phyloP scores from a whole-genome alignment of 2,888 invertebrate genomes.

The Acanthosepion esculentum region DNA sequence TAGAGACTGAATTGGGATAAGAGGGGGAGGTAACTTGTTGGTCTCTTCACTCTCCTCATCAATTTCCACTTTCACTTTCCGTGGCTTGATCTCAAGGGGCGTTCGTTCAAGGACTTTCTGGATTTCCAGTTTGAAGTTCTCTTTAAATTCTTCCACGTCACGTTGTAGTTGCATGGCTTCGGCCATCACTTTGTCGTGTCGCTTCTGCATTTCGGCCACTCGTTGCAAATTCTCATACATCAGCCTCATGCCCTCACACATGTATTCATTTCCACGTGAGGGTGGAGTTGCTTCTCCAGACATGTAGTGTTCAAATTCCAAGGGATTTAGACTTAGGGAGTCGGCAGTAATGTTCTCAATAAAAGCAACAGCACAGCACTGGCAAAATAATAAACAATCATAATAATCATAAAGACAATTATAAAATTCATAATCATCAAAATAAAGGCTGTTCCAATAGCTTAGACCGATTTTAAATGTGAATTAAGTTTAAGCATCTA shows the following conservation, averaged over 20 bases:
- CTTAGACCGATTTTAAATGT: no score
- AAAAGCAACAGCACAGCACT: constrained; percentile 98
- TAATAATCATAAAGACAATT: no score
- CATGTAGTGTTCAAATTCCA: constrained; percentile 95
- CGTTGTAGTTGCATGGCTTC: constrained; percentile 81
- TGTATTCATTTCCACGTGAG: constrained; percentile 81
- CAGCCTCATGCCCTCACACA: constrained; percentile 82
- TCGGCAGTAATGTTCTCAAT: constrained; percentile 96
- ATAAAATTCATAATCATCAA: no score
- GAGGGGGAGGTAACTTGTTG: constrained; percentile 78
- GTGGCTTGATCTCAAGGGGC: constrained; percentile 77
- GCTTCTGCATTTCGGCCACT: constrained; percentile 81
- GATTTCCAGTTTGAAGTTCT: constrained; percentile 84
- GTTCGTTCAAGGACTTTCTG: constrained; percentile 83
- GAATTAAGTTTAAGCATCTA: no score
- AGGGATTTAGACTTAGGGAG: constrained; percentile 90
- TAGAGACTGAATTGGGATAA: constrained; percentile 75
- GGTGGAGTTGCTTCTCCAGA: constrained; percentile 91
- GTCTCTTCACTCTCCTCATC: constrained; percentile 79
- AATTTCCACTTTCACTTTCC: constrained; percentile 79
- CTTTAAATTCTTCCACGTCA: constrained; percentile 84
- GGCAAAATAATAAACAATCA: constrained; percentile 63
- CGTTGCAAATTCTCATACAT: constrained; percentile 86
- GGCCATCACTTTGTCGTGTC: constrained; percentile 80
- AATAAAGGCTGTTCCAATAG: no score